Conservation (phyloP, 2,888 invertebrate genomes). For the Timema cristinae region DNA sequence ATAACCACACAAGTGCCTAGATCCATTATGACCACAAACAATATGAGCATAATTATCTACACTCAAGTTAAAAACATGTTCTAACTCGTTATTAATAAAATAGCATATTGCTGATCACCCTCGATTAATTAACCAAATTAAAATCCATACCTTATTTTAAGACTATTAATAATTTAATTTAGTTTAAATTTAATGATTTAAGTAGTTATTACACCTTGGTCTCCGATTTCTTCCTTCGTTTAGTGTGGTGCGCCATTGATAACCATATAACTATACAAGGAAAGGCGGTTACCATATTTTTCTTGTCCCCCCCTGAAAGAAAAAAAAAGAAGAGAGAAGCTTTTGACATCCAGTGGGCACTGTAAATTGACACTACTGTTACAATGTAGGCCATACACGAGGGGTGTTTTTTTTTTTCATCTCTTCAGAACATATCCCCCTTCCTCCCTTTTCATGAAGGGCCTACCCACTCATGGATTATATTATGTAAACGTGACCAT, state of each 20-base stretch:
- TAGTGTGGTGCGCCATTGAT: constrained; percentile 6
- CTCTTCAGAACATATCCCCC: background rate
- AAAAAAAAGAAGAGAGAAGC: too few relatives aligned
- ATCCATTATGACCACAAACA: too few relatives aligned
- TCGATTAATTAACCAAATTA: too few relatives aligned
- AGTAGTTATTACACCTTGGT: too few relatives aligned
- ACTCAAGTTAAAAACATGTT: too few relatives aligned
- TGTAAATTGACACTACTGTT: constrained; percentile 17
- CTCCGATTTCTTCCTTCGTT: background rate
- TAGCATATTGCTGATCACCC: too few relatives aligned
- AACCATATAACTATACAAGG: background rate
- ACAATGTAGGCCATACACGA: constrained; percentile 14
- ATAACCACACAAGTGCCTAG: constrained; percentile 1
- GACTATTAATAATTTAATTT: too few relatives aligned
- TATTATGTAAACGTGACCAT: constrained; percentile 15
- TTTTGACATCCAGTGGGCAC: background rate
- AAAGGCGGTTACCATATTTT: constrained; percentile 3
- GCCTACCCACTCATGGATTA: constrained; percentile 13
- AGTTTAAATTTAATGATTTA: too few relatives aligned
- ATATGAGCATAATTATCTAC: too few relatives aligned
- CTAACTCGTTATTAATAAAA: too few relatives aligned
- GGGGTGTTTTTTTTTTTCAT: constrained; percentile 9
- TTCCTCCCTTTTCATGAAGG: background rate
- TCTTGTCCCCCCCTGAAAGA: background rate
- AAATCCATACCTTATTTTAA: too few relatives aligned